Base-by-base conservation (phyloP, 1,140 invertebrate species). In the Drosophila orena region DNA sequence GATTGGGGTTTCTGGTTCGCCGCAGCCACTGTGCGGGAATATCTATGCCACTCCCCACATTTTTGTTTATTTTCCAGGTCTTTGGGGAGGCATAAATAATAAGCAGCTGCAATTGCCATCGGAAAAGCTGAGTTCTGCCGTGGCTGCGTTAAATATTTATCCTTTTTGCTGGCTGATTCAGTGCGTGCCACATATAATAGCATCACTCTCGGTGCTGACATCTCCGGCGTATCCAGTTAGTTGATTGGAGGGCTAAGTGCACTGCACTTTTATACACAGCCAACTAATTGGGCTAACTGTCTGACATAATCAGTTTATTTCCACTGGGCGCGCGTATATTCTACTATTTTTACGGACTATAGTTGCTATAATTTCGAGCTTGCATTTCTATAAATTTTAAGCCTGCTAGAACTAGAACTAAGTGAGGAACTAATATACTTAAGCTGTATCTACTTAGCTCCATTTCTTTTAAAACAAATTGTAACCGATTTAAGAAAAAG, bases 81-180 rank as follows among this genome's bases (percentile, higher is more conserved):
- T 62, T 73, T 57, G 55, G 69, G 53, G 62, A 53, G 46, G 59
- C 70, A 75, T 79, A 69, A 59, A 55, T 75, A 65, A 79, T 70
- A 74, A 71, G 53, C 64, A 79, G 70, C 79, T 78, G 79, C 62
- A 73, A 54, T 54, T 50, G 22, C 44, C 64, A 69, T 56, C 15
- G 52, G 20, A 71, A 56, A 49, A 71, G n/a, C 42, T 64, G 15
- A 71, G 46, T 68, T 76, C 44, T 52, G 2, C 20, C 27, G 40
- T 37, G 59, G 54, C 46, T 61, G 34, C 60, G 62, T 79, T 79
- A 80, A 75, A 80, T 81, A 77, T 77, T 74, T 78, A 81, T 72
- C 37, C 46, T 27, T 20, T 44, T 61, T 37, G 64, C 30, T 65
- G 46, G 46, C 60, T 64, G 27, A 10, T 43, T 20, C 22, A 11